Conservation (phyloP, 2,888 invertebrate genomes). For the Pteria penguin region DNA sequence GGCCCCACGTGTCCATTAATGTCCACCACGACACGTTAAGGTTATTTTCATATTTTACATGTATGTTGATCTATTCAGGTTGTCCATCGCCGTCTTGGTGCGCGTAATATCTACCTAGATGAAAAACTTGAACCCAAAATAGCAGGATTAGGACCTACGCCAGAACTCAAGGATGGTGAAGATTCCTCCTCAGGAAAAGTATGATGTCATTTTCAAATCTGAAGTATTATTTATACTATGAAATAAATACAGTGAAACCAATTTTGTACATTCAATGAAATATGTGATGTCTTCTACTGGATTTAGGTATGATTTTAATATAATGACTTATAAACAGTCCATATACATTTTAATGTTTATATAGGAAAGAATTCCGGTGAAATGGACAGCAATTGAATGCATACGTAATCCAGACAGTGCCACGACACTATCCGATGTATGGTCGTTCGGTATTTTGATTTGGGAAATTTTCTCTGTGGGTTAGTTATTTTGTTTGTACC, state of each 20-base stretch:
- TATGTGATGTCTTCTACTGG: no score
- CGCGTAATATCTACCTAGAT: background rate
- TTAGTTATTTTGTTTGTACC: no score
- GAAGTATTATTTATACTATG: no score
- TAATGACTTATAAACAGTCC: no score
- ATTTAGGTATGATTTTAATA: no score
- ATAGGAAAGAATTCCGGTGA: slow-evolving; percentile 4
- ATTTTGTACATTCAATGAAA: no score
- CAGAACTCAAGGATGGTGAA: background rate
- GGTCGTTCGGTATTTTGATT: slow-evolving; percentile 3
- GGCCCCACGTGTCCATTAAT: no score
- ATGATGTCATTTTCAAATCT: no score
- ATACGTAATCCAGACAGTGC: background rate
- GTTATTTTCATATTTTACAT: no score
- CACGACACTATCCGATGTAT: slow-evolving; percentile 5
- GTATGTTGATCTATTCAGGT: background rate
- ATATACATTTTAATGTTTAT: no score
- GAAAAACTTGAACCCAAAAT: slow-evolving; percentile 1
- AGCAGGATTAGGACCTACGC: slow-evolving; percentile 19
- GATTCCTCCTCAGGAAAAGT: background rate
- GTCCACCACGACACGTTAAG: no score
- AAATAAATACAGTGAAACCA: no score
- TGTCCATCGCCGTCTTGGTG: slow-evolving; percentile 3
- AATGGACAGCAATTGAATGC: slow-evolving; percentile 11
- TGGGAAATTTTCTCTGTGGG: slow-evolving; percentile 13